These are phyloP conservation scores for Ephydatia muelleri DNA, from an alignment of 37 sponge, comb jelly and placozoan species.

Conservation along the genomic window DNA sequence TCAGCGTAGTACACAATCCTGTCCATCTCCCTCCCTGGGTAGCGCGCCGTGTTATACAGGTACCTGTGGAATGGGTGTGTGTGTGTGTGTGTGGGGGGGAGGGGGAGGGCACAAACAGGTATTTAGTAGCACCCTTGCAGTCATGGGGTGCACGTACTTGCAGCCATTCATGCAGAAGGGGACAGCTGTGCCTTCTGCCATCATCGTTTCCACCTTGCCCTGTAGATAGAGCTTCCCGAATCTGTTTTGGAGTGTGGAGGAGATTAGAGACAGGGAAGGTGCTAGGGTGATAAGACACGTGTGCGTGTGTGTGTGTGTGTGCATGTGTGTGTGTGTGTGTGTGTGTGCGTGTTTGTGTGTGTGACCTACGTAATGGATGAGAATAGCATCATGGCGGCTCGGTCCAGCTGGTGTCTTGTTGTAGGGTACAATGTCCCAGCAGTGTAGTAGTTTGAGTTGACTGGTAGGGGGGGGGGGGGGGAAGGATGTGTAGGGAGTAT, in stretches of 20 bases:
- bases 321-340: constrained; percentile 33
- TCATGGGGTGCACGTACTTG: background rate
- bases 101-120: background rate
- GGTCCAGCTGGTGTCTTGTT: constrained; percentile 46
- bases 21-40: constrained; percentile 65
- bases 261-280: constrained; percentile 1
- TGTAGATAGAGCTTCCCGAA: background rate
- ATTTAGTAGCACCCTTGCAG: background rate
- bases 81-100: too few relatives aligned
- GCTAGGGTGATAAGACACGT: background rate
- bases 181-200: constrained; percentile 19
- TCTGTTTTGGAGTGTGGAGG: background rate
- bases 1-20: constrained; percentile 7
- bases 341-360: background rate
- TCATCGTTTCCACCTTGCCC: constrained; percentile 30
- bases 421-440: background rate
- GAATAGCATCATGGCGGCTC: constrained; percentile 52
- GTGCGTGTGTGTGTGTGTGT: constrained; percentile 54
- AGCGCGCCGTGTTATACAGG: constrained; percentile 9
- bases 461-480: constrained; percentile 25
- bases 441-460: constrained; percentile 78
- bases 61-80: constrained; percentile 28
- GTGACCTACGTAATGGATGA: constrained; percentile 23
- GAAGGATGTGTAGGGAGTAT: background rate
- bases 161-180: constrained; percentile 51